Evolutionary conservation across 1,140 invertebrate species (phyloP).

Genomic region (Heliconius hewitsoni): DNA sequence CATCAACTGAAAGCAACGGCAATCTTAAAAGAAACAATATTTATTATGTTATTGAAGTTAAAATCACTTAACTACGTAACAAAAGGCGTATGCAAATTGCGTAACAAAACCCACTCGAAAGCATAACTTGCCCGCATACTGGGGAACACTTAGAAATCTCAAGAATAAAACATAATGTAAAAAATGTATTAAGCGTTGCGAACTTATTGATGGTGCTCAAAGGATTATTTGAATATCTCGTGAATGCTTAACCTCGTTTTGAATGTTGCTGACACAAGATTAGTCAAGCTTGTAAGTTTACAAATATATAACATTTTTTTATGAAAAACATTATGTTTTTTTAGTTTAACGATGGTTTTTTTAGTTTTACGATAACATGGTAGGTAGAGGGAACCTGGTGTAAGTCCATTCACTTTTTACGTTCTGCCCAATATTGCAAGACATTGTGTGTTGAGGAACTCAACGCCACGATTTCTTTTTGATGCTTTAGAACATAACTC

Average conservation of each 20-base stretch:
- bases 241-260: constrained; percentile 41
- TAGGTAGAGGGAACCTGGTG: too few species aligned
- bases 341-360: too few species aligned
- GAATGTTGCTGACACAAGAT: constrained; percentile 1
- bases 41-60: constrained; percentile 31
- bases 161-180: constrained; percentile 37
- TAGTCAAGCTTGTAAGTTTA: not conserved
- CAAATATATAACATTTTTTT: not conserved
- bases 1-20: not conserved
- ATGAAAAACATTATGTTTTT: too few species aligned
- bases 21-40: constrained; percentile 13
- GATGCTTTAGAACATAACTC: too few species aligned
- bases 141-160: constrained; percentile 33
- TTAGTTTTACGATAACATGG: too few species aligned
- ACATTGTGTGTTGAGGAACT: too few species aligned
- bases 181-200: constrained; percentile 38
- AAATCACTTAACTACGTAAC: constrained; percentile 32
- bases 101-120: constrained; percentile 36
- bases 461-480: too few species aligned
- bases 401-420: too few species aligned
- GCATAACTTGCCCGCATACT: constrained; percentile 45
- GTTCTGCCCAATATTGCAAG: too few species aligned
- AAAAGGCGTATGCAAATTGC: constrained; percentile 39
- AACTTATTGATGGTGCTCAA: constrained; percentile 34
- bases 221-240: constrained; percentile 37